Conservation (phyloP, 2,797 vertebrate species). For the Salarias fasciatus region DNA sequence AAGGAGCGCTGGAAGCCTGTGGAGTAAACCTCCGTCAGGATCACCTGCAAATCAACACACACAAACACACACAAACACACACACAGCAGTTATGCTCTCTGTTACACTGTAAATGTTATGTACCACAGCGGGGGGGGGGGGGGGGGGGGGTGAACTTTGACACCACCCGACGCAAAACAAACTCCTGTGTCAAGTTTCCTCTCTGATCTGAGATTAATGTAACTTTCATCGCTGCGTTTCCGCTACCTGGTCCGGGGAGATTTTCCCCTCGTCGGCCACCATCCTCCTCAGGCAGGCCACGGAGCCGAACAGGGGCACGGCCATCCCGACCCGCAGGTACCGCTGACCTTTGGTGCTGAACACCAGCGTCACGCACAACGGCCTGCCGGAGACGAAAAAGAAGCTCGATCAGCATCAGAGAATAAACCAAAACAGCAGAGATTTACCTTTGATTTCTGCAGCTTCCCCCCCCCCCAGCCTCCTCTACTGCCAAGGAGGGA, state of each 20-base stretch:
- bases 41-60: constrained; percentile 81
- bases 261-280: constrained; percentile 88
- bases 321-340: constrained; percentile 89
- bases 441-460: constrained; percentile 35
- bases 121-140: too few relatives aligned
- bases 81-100: constrained; percentile 1
- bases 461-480: constrained; percentile 27
- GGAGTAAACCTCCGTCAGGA: constrained; percentile 90
- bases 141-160: constrained; percentile 18
- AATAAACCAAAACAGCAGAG: not conserved
- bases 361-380: constrained; percentile 89
- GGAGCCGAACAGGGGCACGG: constrained; percentile 88
- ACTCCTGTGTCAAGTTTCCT: constrained; percentile 5
- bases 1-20: constrained; percentile 93
- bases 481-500: constrained; percentile 42
- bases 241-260: constrained; percentile 89
- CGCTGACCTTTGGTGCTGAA: constrained; percentile 88
- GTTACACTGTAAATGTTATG: not conserved
- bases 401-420: constrained; percentile 21
- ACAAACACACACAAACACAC: constrained; percentile 1
- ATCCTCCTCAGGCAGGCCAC: constrained; percentile 87
- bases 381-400: constrained; percentile 75
- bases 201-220: constrained; percentile 10
- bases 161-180: not conserved
- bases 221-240: not conserved